These are phyloP conservation scores for Heliconius ismenius DNA, from an alignment of 2,888 invertebrate species.

Conservation along the genomic window DNA sequence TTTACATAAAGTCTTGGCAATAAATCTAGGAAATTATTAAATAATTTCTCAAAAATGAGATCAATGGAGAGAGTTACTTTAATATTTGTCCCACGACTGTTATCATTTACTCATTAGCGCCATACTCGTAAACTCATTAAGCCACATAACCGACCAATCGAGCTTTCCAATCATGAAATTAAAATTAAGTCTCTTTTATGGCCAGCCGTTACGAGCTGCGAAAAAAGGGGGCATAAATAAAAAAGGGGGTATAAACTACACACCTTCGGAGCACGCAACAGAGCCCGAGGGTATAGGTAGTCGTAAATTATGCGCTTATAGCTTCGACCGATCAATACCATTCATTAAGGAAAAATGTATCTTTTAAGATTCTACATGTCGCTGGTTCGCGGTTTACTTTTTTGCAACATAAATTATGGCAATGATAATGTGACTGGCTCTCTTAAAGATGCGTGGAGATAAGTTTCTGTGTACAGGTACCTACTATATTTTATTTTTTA, in stretches of 20 bases:
- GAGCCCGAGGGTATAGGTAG: slow-evolving; percentile 59
- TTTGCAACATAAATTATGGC: slow-evolving; percentile 47
- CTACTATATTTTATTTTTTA: slow-evolving; percentile 6
- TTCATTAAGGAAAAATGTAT: slow-evolving; percentile 79
- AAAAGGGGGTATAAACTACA: slow-evolving; percentile 81
- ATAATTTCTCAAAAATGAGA: slow-evolving; percentile 13
- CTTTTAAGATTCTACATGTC: slow-evolving; percentile 59
- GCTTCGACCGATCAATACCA: slow-evolving; percentile 74
- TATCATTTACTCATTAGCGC: slow-evolving; percentile 68
- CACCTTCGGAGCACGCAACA: slow-evolving; percentile 78
- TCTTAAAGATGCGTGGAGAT: slow-evolving; percentile 29
- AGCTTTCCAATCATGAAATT: slow-evolving; percentile 82
- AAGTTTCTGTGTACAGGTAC: slow-evolving; percentile 27
- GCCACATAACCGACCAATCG: slow-evolving; percentile 79
- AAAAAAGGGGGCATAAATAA: slow-evolving; percentile 82
- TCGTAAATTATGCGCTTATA: slow-evolving; percentile 78
- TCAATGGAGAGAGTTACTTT: slow-evolving; percentile 31
- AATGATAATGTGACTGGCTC: slow-evolving; percentile 37
- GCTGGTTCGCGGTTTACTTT: slow-evolving; percentile 59
- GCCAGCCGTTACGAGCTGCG: slow-evolving; percentile 80
- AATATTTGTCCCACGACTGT: slow-evolving; percentile 62
- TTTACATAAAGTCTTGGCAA: background rate
- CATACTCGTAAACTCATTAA: slow-evolving; percentile 75
- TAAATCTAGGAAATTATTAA: background rate
- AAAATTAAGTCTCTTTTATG: slow-evolving; percentile 81